Base-by-base conservation (phyloP, 2,113 vertebrate genomes). In the Suncus etruscus region DNA sequence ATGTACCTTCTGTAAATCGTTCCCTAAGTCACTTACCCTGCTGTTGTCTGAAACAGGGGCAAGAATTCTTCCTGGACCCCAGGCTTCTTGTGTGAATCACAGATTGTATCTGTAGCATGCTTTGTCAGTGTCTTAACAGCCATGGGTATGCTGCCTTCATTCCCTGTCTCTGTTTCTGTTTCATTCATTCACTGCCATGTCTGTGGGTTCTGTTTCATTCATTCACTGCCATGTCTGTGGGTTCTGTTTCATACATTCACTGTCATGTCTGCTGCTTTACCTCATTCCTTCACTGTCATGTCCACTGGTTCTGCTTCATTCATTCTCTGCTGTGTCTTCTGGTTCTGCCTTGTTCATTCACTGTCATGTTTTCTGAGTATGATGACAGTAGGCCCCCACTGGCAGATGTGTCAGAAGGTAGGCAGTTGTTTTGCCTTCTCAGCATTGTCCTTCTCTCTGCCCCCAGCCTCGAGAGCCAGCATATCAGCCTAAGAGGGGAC, bases 401-500 rank as follows among this genome's bases (percentile, higher is more conserved):
- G 39, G 39, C 5, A 6, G 16, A 20, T 4, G 58, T 61, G 58
- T 16, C 54, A 14, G 18, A 11, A 61, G 58, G 58, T 20, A 16
- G 18, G 58, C 20, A 39, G 39, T 14, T 0, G 5, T 9, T 8
- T 65, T 29, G 47, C n/a, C 4, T 14, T 74, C 70, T 2, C 24
- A 20, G 20, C 9, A 0, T 31, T 24, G n/a, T 31, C 77, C 47
- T 93, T 20, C 94, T 84, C 51, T 96, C 70, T 96, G 11, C 5
- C 96, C 96, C n/a, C 95, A 98, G 98, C 89, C 95, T 97, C 16
- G 91, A 95, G 48, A 94, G 72, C 24, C 31, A 98, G 54, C 50
- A 25, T 11, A 39, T 97, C 75, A 77, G 95, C 29, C 75, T 98
- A 85, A 96, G 31, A 39, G 96, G 97, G 16, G 65, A 94, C 80